A percentile compares a stretch with the other conserved stretches of the same genome.
These are phyloP conservation scores for Chaenogobius annularis DNA, from an alignment of 2,113 vertebrate genomes.

Conservation along the genomic window DNA sequence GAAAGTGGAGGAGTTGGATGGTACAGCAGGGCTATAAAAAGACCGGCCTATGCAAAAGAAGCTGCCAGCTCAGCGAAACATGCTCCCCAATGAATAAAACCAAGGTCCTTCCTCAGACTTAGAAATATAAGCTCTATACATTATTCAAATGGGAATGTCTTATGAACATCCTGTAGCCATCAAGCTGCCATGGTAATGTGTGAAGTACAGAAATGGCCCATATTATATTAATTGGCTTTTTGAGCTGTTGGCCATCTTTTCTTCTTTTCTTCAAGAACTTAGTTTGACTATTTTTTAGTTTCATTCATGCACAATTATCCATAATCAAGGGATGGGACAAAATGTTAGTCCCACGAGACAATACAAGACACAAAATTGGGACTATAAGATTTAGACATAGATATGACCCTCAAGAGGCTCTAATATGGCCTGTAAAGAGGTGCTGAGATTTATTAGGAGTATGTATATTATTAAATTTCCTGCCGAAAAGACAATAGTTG, in stretches of 20 bases:
- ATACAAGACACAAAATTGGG: no score
- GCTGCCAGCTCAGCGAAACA: conserved; percentile 56
- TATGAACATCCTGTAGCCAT: conserved; percentile 18
- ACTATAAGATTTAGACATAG: no score
- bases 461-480: no score
- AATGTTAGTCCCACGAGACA: no score
- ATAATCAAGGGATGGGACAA: no score
- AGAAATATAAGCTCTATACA: conserved; percentile 42
- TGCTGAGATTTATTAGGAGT: no score
- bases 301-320: not conserved
- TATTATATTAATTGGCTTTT: not conserved
- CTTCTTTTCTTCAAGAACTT: not conserved
- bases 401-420: no score
- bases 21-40: conserved; percentile 39
- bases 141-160: conserved; percentile 37
- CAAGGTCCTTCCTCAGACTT: conserved; percentile 52
- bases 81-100: conserved; percentile 43
- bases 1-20: conserved; percentile 14
- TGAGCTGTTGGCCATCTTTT: not conserved
- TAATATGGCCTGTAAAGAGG: no score
- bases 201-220: not conserved
- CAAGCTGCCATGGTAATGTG: conserved; percentile 6
- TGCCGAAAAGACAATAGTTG: no score
- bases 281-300: not conserved
- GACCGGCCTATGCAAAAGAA: conserved; percentile 45